phyloP scores from a whole-genome alignment of 1,140 invertebrate genomes.

The Aphidius ervi region DNA sequence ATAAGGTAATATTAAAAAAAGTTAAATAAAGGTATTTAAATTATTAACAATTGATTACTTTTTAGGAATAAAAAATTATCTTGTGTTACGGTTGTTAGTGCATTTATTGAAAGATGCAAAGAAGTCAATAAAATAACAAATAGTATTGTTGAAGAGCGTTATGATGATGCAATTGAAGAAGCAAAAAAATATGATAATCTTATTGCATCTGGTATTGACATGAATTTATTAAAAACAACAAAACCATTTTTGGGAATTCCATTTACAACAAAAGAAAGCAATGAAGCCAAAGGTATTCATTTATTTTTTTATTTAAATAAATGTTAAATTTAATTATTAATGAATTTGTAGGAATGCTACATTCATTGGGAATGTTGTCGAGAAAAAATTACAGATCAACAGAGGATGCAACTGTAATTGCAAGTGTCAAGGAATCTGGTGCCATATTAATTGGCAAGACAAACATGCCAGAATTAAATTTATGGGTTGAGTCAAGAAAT shows the following conservation, averaged over 20 bases:
- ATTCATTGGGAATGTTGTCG: slow-evolving; percentile 63
- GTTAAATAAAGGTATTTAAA: neutral
- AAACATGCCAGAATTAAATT: slow-evolving; percentile 86
- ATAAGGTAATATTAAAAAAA: slow-evolving; percentile 52
- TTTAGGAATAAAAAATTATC: slow-evolving; percentile 56
- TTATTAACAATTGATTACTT: neutral
- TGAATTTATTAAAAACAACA: slow-evolving; percentile 52
- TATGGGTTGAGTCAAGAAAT: slow-evolving; percentile 86
- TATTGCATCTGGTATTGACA: slow-evolving; percentile 56
- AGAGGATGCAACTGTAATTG: slow-evolving; percentile 75
- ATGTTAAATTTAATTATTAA: slow-evolving; percentile 1
- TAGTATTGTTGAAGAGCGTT: slow-evolving; percentile 76
- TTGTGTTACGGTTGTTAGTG: slow-evolving; percentile 67
- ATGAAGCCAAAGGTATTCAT: slow-evolving; percentile 56
- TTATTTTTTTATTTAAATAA: neutral
- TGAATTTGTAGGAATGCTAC: slow-evolving; percentile 55
- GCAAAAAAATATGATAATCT: slow-evolving; percentile 68
- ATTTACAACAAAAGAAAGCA: slow-evolving; percentile 73
- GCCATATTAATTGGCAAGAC: slow-evolving; percentile 87
- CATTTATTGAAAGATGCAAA: slow-evolving; percentile 74
- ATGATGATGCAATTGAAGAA: slow-evolving; percentile 70
- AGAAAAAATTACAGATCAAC: slow-evolving; percentile 56
- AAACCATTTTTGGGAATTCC: slow-evolving; percentile 77
- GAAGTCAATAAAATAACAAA: slow-evolving; percentile 76
- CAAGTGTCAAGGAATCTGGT: slow-evolving; percentile 71